These are phyloP conservation scores for Rafetus swinhoei DNA, from an alignment of 2,113 vertebrate genomes.

Conservation along the genomic window DNA sequence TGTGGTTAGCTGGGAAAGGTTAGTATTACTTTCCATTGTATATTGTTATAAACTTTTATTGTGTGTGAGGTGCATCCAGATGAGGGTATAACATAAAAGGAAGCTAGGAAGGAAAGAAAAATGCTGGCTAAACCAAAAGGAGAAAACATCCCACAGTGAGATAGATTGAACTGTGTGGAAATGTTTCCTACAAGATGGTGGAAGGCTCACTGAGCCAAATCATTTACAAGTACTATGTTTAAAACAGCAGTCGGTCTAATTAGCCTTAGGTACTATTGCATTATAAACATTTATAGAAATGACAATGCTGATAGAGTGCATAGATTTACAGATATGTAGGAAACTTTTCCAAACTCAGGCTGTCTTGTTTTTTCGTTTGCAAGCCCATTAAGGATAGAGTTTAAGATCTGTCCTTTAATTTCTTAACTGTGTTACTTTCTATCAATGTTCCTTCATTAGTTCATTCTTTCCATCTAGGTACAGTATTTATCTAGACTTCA, in stretches of 20 bases:
- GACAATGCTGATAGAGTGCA: neutral
- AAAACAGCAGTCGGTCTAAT: slow-evolving; percentile 3
- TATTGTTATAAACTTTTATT: neutral
- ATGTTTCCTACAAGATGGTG: neutral
- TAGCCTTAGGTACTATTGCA: neutral
- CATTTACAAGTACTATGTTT: neutral
- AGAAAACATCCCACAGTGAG: neutral
- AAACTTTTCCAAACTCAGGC: neutral
- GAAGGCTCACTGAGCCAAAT: neutral
- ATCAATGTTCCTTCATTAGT: neutral
- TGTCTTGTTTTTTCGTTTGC: neutral
- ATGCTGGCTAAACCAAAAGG: neutral
- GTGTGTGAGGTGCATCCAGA: neutral
- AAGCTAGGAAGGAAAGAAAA: neutral
- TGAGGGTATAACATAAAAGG: neutral
- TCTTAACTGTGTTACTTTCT: neutral
- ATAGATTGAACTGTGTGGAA: neutral
- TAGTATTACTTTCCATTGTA: neutral
- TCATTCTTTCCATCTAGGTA: neutral
- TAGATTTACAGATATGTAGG: neutral
- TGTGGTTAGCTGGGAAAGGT: neutral
- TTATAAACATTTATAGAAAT: slow-evolving; percentile 13
- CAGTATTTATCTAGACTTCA: neutral
- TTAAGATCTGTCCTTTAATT: neutral
- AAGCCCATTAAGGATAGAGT: neutral